A percentile compares a stretch with the other conserved stretches of the same genome.
Conservation (phyloP, 1,140 invertebrate species). For the Penaeus japonicus region DNA sequence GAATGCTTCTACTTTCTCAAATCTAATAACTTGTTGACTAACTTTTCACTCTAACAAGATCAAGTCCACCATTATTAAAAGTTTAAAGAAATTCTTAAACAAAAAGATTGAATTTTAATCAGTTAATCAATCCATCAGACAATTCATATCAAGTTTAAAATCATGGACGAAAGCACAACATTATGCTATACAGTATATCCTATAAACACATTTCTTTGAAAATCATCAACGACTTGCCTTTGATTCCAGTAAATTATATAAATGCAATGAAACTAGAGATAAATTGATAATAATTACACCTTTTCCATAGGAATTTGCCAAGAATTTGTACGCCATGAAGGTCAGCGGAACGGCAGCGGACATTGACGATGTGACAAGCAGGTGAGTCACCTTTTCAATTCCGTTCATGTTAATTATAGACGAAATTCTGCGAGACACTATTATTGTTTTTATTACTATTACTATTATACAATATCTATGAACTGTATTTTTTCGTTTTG, state of each 20-base stretch:
- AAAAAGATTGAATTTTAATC: no score
- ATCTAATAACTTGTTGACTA: no score
- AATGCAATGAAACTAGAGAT: background rate
- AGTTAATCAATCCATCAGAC: no score
- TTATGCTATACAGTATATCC: background rate
- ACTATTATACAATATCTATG: background rate
- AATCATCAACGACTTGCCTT: no score
- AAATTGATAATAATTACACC: background rate
- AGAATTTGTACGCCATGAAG: constrained; percentile 80
- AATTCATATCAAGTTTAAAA: no score
- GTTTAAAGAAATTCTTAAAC: no score
- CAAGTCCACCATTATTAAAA: no score
- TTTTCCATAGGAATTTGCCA: constrained; percentile 74
- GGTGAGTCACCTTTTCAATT: constrained; percentile 61
- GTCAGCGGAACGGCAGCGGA: constrained; percentile 70
- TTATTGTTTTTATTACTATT: background rate
- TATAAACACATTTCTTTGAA: background rate
- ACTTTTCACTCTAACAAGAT: no score
- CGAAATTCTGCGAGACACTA: background rate
- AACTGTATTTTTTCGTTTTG: constrained; percentile 16
- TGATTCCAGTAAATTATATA: no score
- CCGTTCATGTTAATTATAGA: background rate
- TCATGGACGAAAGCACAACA: no score
- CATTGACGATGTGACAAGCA: constrained; percentile 62
- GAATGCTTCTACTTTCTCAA: no score